Evolutionary conservation across 2,797 vertebrate genomes (phyloP), one percentile per base, ranked within the genome.

Genomic region (Botia almorhae): DNA sequence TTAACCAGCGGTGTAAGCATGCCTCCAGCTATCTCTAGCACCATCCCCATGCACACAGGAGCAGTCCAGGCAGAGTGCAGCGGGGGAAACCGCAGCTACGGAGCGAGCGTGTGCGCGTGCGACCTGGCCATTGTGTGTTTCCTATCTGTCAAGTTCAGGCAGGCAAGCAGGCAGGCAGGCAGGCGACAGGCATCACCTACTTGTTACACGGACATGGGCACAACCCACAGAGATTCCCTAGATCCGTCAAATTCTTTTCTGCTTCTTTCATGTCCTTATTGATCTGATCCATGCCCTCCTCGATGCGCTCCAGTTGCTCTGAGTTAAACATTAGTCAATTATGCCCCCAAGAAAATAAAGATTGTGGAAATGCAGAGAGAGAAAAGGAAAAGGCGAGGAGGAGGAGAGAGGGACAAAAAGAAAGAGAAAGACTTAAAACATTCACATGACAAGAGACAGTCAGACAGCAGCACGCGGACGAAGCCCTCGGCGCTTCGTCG

Each of bases 191-290:
- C 94, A 93, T 93, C 96, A 98, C 97, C 96, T 99, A 99, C 98
- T 99, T 99, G 97, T 99, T 98, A 97, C 98, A 99, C 92, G 98
- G 98, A 96, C 98, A 99, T 94, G 96, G 95, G 96, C 98, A 99
- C 92, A 99, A 95, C 96, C 98, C 98, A 98, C 98, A 99, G 95
- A 99, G 98, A 95, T 98, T 98, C 96, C 97, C 98, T 96, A 99
- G 97, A 96, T 99, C 98, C 95, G 97, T 98, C 96, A 99, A 98
- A 98, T 99, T 99, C 96, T 99, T 99, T 98, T 99, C 98, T 95
- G 98, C 97, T 96, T 99, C 98, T 96, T 99, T 99, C 98, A 99
- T 99, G 96, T 99, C 97, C 96, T 99, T 99, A 98, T 99, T 99
- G 96, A 99, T 99, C 94, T 99, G 97, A 95, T 99, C 97, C 97